Percentiles rank a stretch among this genome's conserved stretches.
Evolutionary conservation across 2,113 vertebrate species (phyloP).

Genomic region (Andinoacara biseriatus): DNA sequence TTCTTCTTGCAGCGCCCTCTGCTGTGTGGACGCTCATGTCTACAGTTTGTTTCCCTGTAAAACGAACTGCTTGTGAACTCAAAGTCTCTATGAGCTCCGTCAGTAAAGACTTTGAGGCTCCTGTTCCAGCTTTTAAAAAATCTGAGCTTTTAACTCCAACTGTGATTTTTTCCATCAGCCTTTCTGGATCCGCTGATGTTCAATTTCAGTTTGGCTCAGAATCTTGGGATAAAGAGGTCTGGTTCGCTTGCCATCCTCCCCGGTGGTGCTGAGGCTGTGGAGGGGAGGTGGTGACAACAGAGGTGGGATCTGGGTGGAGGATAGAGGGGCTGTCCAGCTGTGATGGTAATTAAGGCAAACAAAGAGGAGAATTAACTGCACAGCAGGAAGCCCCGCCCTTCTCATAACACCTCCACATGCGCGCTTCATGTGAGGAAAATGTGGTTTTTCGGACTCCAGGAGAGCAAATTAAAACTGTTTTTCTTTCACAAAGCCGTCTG

Average conservation of each 20-base stretch:
- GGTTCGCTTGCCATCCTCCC: not conserved
- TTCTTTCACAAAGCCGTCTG: not conserved
- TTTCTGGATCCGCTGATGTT: slow-evolving; percentile 2
- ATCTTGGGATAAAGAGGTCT: not conserved
- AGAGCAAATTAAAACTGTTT: slow-evolving; percentile 1
- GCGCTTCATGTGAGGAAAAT: not conserved
- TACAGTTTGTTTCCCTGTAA: not conserved
- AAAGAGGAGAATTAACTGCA: slow-evolving; percentile 40
- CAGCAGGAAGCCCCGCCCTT: slow-evolving; percentile 3
- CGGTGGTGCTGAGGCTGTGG: not conserved
- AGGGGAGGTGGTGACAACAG: not conserved
- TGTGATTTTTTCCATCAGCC: not conserved
- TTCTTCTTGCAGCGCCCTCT: not conserved
- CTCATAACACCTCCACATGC: slow-evolving; percentile 4
- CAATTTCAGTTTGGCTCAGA: not conserved
- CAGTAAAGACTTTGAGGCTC: not conserved
- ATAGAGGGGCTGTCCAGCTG: slow-evolving; percentile 44
- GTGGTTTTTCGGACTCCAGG: not conserved
- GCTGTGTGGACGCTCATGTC: not conserved
- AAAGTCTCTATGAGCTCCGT: not conserved
- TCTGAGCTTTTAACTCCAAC: not conserved
- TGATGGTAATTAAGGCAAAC: slow-evolving; percentile 58
- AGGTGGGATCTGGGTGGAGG: not conserved
- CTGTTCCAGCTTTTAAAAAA: not conserved
- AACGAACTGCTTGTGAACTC: not conserved